Evolutionary conservation across 2,113 vertebrate genomes (phyloP).

Genomic region (Miniopterus natalensis): DNA sequence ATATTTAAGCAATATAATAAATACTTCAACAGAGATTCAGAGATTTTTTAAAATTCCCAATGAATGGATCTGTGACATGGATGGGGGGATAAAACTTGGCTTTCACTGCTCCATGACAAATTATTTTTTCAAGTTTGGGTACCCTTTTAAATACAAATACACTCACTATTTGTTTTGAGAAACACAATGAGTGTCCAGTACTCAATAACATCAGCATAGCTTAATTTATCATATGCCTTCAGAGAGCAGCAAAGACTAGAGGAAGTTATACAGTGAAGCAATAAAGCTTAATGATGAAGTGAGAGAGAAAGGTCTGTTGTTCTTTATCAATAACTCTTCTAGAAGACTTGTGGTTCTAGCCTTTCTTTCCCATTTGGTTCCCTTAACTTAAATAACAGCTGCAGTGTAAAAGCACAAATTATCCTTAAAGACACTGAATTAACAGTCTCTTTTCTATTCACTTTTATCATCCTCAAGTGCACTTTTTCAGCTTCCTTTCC

Average conservation of each 20-base stretch:
- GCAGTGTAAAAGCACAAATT: slow-evolving; percentile 65
- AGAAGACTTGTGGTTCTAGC: slow-evolving; percentile 47
- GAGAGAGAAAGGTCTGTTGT: slow-evolving; percentile 54
- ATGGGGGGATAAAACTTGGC: not conserved
- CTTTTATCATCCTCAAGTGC: slow-evolving; percentile 51
- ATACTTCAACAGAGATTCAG: not conserved
- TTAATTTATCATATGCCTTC: slow-evolving; percentile 5
- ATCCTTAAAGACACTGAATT: slow-evolving; percentile 71
- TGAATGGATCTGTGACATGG: not conserved
- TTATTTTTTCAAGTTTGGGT: slow-evolving; percentile 1
- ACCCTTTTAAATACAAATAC: slow-evolving; percentile 39
- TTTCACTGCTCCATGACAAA: slow-evolving; percentile 2
- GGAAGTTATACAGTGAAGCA: slow-evolving; percentile 18
- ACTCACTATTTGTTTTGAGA: not conserved
- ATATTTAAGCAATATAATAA: not conserved
- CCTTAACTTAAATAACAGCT: slow-evolving; percentile 73
- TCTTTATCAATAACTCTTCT: slow-evolving; percentile 47
- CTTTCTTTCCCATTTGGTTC: slow-evolving; percentile 29
- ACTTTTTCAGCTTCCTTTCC: slow-evolving; percentile 64
- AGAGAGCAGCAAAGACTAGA: slow-evolving; percentile 7
- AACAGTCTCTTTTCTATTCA: slow-evolving; percentile 72
- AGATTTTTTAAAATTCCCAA: slow-evolving; percentile 4
- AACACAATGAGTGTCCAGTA: not conserved
- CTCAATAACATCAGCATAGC: not conserved
- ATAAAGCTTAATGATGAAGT: slow-evolving; percentile 32